Percentiles rank a stretch among this genome's conserved stretches.
phyloP scores from a whole-genome alignment of 2,888 invertebrate species.

The Anticlea derivata region DNA sequence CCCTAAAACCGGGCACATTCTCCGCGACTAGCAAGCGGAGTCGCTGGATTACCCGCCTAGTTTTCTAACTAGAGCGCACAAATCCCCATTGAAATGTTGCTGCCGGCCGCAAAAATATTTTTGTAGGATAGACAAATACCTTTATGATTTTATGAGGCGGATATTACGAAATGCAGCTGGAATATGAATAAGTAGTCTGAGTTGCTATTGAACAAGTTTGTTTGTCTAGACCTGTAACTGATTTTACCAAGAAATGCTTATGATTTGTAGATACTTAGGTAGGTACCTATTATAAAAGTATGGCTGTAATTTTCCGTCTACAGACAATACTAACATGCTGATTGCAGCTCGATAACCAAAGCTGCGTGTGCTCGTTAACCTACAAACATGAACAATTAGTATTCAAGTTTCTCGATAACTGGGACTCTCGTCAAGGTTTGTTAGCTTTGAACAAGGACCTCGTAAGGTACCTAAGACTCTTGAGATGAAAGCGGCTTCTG shows the following conservation, averaged over 20 bases:
- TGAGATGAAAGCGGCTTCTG: too few species aligned
- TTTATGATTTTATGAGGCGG: constrained; percentile 4
- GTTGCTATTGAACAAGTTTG: neutral
- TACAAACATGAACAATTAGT: too few species aligned
- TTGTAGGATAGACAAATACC: constrained; percentile 7
- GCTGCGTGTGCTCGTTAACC: neutral
- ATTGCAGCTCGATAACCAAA: too few species aligned
- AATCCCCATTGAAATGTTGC: constrained; percentile 23
- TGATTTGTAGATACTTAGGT: neutral
- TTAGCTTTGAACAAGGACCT: constrained; percentile 4
- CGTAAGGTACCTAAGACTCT: too few species aligned
- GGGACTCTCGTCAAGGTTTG: neutral
- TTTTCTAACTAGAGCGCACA: constrained; percentile 21
- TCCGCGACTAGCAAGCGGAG: neutral
- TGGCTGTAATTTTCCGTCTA: too few species aligned
- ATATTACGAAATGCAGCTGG: constrained; percentile 8
- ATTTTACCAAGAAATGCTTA: too few species aligned
- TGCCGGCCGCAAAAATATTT: constrained; percentile 12
- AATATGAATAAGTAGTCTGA: constrained; percentile 8
- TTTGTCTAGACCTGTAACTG: too few species aligned
- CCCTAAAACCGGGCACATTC: neutral
- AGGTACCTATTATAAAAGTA: too few species aligned
- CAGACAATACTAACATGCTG: too few species aligned
- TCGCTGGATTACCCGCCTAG: constrained; percentile 21
- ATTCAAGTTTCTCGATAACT: neutral